Evolutionary conservation across 2,797 vertebrate species (phyloP).

Genomic region (Gymnoscopelus microlampas): DNA sequence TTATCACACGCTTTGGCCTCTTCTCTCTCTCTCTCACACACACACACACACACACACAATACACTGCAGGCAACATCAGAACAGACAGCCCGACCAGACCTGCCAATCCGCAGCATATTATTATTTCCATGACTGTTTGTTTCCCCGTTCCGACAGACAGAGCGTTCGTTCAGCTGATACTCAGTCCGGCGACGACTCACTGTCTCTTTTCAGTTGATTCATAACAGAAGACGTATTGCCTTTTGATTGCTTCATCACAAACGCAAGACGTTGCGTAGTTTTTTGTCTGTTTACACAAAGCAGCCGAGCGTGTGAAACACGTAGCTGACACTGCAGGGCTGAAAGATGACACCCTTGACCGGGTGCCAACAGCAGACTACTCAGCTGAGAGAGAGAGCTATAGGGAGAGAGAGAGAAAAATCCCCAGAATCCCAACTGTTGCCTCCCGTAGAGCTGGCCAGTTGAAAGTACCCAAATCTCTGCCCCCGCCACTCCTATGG

Average conservation of each 20-base stretch:
- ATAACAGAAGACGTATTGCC: not conserved
- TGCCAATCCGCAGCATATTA: constrained; percentile 67
- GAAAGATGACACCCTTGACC: too few relatives aligned
- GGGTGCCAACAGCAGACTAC: too few relatives aligned
- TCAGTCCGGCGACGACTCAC: not conserved
- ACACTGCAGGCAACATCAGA: constrained; percentile 26
- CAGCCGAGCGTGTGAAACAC: constrained; percentile 21
- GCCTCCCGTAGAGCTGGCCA: constrained; percentile 4
- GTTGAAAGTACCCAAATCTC: too few relatives aligned
- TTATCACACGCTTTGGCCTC: not conserved
- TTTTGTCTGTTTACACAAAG: not conserved
- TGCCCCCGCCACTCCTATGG: too few relatives aligned
- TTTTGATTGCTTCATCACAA: not conserved
- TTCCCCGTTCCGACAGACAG: constrained; percentile 15
- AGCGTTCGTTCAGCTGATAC: not conserved
- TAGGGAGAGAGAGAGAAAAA: constrained; percentile 7
- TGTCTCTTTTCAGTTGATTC: constrained; percentile 8
- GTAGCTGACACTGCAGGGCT: not conserved
- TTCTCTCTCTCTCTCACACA: constrained; percentile 51
- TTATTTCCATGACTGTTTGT: constrained; percentile 69
- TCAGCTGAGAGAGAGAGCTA: constrained; percentile 7
- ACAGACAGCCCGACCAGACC: constrained; percentile 28
- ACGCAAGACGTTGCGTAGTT: not conserved
- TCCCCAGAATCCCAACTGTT: constrained; percentile 40
- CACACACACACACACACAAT: not conserved